Percentiles rank a stretch among this genome's conserved stretches.
phyloP scores from a whole-genome alignment of 2,113 vertebrate genomes.

The Elgaria multicarinata region DNA sequence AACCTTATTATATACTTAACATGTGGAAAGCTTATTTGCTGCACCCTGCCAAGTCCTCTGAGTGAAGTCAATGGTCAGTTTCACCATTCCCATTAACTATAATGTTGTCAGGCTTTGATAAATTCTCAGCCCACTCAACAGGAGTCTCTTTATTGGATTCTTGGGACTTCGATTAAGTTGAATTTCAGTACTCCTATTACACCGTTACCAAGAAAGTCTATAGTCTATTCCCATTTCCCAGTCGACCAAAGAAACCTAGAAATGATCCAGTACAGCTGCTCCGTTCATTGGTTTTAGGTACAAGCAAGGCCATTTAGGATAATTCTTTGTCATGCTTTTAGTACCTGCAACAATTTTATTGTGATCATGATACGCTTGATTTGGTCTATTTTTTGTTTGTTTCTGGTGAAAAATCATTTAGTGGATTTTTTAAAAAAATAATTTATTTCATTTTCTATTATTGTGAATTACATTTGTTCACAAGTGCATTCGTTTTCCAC shows the following conservation, averaged over 20 bases:
- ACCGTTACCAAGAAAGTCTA: conserved; percentile 4
- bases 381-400: too few species aligned
- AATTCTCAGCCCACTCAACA: not conserved
- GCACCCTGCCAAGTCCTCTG: not conserved
- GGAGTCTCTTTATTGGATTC: not conserved
- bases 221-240: not conserved
- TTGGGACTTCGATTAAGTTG: not conserved
- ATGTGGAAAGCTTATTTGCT: conserved; percentile 25
- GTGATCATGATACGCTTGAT: too few species aligned
- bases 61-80: not conserved
- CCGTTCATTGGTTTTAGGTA: not conserved
- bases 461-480: not conserved
- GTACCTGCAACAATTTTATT: not conserved
- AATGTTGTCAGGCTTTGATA: not conserved
- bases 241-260: not conserved
- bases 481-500: not conserved
- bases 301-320: not conserved
- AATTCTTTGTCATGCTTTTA: not conserved
- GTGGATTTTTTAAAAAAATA: too few species aligned
- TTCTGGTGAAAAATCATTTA: too few species aligned
- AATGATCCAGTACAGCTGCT: not conserved
- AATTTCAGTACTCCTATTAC: not conserved
- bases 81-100: not conserved
- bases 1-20: not conserved
- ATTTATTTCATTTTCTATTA: not conserved